Evolutionary conservation across 23 tunicate species (phyloP).

Genomic region (Trididemnum nubilum): DNA sequence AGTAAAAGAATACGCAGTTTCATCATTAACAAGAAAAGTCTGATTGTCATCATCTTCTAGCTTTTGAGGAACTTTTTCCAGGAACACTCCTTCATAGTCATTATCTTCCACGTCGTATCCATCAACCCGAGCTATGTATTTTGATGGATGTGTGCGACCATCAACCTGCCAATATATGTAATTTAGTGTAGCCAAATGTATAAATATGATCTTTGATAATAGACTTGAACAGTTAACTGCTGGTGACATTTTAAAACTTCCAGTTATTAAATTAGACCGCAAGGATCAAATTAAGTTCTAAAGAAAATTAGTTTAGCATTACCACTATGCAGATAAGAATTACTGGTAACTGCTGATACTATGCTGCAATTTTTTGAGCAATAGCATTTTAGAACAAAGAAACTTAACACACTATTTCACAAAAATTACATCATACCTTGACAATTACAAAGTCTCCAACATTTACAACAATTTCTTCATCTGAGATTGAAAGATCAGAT

Average conservation of each 20-base stretch:
- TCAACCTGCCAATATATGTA: conserved; percentile 18
- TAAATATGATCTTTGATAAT: neutral
- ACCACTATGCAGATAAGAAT: neutral
- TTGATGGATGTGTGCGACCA: conserved; percentile 5
- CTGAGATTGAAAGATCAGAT: conserved; percentile 6
- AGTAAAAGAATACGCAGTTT: conserved; percentile 16
- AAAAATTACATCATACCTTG: conserved; percentile 15
- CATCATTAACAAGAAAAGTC: conserved; percentile 23
- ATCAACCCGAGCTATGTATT: conserved; percentile 20
- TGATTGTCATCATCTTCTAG: conserved; percentile 3
- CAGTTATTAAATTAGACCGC: conserved; percentile 5
- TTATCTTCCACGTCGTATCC: conserved; percentile 17
- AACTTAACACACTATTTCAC: neutral
- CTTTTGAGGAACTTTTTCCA: conserved; percentile 21
- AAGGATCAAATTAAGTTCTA: neutral
- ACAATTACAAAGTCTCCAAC: conserved; percentile 20
- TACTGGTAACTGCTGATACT: neutral
- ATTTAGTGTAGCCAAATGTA: neutral
- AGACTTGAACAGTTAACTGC: neutral
- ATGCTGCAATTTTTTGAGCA: neutral
- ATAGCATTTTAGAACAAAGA: neutral
- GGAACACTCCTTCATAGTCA: conserved; percentile 34
- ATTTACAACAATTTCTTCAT: conserved; percentile 27
- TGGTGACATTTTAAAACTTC: conserved; percentile 7
- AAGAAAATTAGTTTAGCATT: neutral